phyloP scores from a whole-genome alignment of 2,888 invertebrate genomes.

The Microctonus brassicae region DNA sequence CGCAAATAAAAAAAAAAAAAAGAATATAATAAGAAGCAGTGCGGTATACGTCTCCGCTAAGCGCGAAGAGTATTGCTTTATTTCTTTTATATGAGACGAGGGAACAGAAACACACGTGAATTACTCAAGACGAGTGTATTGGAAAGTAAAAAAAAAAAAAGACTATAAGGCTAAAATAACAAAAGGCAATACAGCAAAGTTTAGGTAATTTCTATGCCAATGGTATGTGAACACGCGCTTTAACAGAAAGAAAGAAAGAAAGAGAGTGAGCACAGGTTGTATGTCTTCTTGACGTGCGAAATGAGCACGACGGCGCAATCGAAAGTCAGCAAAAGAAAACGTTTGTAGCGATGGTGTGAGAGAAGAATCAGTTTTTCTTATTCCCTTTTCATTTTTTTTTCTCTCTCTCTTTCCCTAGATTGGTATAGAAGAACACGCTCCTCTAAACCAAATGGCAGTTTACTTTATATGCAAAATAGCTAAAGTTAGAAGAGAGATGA shows the following conservation, averaged over 20 bases:
- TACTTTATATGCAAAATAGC: constrained; percentile 68
- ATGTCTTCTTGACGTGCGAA: constrained; percentile 65
- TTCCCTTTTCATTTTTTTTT: not conserved
- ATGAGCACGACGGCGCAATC: constrained; percentile 62
- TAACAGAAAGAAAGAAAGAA: not conserved
- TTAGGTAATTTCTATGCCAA: constrained; percentile 40
- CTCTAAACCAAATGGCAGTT: constrained; percentile 51
- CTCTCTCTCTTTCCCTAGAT: not conserved
- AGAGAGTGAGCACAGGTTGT: constrained; percentile 47
- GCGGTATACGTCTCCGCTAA: constrained; percentile 41
- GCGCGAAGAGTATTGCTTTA: constrained; percentile 49
- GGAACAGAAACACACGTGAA: constrained; percentile 24
- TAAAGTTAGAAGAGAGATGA: constrained; percentile 54
- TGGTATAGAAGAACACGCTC: not conserved
- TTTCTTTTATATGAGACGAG: constrained; percentile 54
- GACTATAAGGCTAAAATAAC: constrained; percentile 30
- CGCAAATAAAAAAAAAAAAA: constrained; percentile 29
- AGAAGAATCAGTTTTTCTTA: not conserved
- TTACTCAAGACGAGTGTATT: constrained; percentile 25
- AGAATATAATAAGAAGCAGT: constrained; percentile 10
- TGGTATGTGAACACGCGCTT: constrained; percentile 48
- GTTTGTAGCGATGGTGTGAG: constrained; percentile 30
- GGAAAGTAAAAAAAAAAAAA: constrained; percentile 30
- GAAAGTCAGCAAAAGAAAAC: constrained; percentile 53
- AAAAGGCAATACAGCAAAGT: constrained; percentile 37